phyloP scores from a whole-genome alignment of 2,888 invertebrate species.

The Ametastegia equiseti region DNA sequence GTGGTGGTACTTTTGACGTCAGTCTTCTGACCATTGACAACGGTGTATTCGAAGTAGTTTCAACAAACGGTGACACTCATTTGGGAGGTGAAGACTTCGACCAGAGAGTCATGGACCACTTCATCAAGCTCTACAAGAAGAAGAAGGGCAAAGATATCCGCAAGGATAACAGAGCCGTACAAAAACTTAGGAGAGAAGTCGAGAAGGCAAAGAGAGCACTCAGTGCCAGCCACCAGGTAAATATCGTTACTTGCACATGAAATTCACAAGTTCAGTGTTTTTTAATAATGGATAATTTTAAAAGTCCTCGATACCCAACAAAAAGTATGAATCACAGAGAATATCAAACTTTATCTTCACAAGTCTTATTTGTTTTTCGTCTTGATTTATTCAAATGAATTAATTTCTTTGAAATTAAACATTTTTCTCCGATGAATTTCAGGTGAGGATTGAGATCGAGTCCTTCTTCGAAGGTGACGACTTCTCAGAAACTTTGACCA shows the following conservation, averaged over 20 bases:
- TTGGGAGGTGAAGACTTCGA: conserved; percentile 99
- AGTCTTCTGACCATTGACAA: conserved; percentile 98
- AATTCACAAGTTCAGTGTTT: background rate
- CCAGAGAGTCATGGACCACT: conserved; percentile 99
- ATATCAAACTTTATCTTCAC: background rate
- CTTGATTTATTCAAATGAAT: background rate
- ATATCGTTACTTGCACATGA: background rate
- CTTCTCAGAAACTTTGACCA: conserved; percentile 97
- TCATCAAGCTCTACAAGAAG: conserved; percentile 98
- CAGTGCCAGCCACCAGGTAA: conserved; percentile 91
- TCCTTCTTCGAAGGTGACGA: conserved; percentile 99
- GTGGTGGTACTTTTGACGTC: conserved; percentile 99
- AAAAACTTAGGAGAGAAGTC: conserved; percentile 97
- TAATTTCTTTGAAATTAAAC: background rate
- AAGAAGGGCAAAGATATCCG: conserved; percentile 99
- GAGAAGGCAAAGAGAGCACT: conserved; percentile 98
- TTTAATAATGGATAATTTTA: background rate
- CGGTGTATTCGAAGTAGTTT: conserved; percentile 96
- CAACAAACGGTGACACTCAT: conserved; percentile 97
- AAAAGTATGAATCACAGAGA: no score
- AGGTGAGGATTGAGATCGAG: conserved; percentile 97
- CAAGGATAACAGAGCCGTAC: conserved; percentile 95
- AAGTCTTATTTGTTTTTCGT: background rate
- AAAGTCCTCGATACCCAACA: no score
- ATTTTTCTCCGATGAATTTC: background rate